phyloP scores from a whole-genome alignment of 2,888 invertebrate genomes.

The Anthophora plumipes region DNA sequence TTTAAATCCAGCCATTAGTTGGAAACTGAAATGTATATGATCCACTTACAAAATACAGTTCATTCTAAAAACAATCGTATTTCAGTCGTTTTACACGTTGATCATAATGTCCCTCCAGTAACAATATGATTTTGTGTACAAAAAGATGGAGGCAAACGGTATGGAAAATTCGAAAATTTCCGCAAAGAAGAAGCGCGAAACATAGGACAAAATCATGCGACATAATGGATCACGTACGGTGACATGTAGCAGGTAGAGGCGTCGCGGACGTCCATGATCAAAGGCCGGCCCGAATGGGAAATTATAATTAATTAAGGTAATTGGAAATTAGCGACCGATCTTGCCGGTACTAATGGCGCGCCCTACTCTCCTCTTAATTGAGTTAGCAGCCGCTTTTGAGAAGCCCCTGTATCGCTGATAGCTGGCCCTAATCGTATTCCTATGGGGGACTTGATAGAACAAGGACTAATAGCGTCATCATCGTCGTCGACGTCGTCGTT shows the following conservation, averaged over 20 bases:
- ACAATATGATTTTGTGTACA: neutral
- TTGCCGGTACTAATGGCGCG: conserved; percentile 79
- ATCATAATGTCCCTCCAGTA: neutral
- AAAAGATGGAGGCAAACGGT: neutral
- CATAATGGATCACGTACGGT: conserved; percentile 61
- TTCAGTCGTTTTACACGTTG: neutral
- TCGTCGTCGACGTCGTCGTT: conserved; percentile 66
- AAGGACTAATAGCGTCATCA: conserved; percentile 79
- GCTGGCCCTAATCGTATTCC: conserved; percentile 83
- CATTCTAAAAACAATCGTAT: neutral
- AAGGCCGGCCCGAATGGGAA: conserved; percentile 81
- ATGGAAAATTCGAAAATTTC: conserved; percentile 9
- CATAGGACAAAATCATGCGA: conserved; percentile 51
- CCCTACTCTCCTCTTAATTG: conserved; percentile 80
- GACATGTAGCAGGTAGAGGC: conserved; percentile 51
- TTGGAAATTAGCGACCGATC: conserved; percentile 84
- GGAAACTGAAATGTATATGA: neutral
- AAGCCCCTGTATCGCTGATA: conserved; percentile 82
- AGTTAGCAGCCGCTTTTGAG: conserved; percentile 83
- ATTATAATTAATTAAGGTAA: conserved; percentile 82
- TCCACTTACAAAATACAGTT: neutral
- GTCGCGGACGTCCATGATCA: conserved; percentile 76
- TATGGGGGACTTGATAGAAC: conserved; percentile 79
- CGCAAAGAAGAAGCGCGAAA: conserved; percentile 40
- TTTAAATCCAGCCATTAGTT: no score